phyloP scores from a whole-genome alignment of 1,140 invertebrate species.

The Vanessa tameamea region DNA sequence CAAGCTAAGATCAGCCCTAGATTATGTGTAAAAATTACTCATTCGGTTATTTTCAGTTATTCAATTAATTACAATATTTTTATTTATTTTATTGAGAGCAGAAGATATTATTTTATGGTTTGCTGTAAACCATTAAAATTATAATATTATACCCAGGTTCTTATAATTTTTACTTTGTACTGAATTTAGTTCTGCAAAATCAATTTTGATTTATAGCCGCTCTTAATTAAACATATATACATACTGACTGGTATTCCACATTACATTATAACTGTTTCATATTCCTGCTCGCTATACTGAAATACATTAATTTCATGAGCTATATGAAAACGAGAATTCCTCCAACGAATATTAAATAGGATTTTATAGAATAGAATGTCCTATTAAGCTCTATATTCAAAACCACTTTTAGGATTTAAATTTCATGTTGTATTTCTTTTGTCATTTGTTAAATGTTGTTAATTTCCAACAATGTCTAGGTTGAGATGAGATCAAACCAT shows the following conservation, averaged over 20 bases:
- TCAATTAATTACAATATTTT: too few relatives aligned
- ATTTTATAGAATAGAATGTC: neutral
- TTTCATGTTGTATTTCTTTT: neutral
- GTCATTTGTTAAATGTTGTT: neutral
- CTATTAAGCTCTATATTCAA: neutral
- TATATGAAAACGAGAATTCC: neutral
- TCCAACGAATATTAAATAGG: neutral
- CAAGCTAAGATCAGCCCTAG: too few relatives aligned
- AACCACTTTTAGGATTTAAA: neutral
- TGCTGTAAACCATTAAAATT: too few relatives aligned
- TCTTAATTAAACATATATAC: neutral
- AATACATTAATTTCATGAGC: neutral
- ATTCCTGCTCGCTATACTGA: neutral
- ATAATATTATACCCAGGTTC: too few relatives aligned
- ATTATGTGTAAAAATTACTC: too few relatives aligned
- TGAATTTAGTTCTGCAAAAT: too few relatives aligned
- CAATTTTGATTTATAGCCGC: too few relatives aligned
- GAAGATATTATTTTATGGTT: too few relatives aligned
- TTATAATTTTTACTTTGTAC: too few relatives aligned
- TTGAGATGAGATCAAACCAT: slow-evolving; percentile 9
- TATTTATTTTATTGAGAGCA: too few relatives aligned
- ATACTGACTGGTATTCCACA: neutral
- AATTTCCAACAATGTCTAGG: slow-evolving; percentile 9
- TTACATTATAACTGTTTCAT: neutral
- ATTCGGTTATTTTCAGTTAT: too few relatives aligned